A percentile compares a stretch with the other conserved stretches of the same genome.
Evolutionary conservation across 2,888 invertebrate genomes (phyloP).

Genomic region (Micoletzkya japonica): DNA sequence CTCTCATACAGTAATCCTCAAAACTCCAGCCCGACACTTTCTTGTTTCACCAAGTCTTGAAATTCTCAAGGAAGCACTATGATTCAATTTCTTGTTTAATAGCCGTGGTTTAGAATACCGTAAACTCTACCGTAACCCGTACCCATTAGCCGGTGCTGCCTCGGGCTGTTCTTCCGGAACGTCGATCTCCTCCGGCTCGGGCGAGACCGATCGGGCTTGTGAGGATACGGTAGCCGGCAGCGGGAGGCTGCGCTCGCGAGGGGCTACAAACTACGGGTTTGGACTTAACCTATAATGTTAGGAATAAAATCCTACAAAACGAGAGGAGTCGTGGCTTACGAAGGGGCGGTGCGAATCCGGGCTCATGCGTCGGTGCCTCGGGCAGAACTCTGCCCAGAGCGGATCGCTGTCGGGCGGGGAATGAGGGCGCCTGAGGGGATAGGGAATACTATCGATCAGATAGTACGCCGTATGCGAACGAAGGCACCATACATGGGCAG

Average conservation of each 20-base stretch:
- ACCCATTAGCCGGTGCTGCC: too few species aligned
- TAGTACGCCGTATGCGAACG: too few species aligned
- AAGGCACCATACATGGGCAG: too few species aligned
- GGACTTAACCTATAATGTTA: background rate
- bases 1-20: too few species aligned
- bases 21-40: too few species aligned
- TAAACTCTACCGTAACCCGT: too few species aligned
- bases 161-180: constrained; percentile 4
- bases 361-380: constrained; percentile 2
- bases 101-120: too few species aligned
- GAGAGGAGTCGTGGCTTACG: constrained; percentile 4
- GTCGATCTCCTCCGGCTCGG: constrained; percentile 23
- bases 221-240: background rate
- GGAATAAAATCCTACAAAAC: background rate
- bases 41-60: too few species aligned
- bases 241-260: background rate
- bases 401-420: constrained; percentile 1
- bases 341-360: constrained; percentile 11
- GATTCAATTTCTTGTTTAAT: too few species aligned
- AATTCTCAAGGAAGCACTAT: too few species aligned
- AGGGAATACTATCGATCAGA: too few species aligned
- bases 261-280: constrained; percentile 5
- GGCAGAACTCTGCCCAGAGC: constrained; percentile 17
- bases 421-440: background rate
- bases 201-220: constrained; percentile 3